Evolutionary conservation across 2,113 vertebrate species (phyloP).

Genomic region (Sceloporus undulatus): DNA sequence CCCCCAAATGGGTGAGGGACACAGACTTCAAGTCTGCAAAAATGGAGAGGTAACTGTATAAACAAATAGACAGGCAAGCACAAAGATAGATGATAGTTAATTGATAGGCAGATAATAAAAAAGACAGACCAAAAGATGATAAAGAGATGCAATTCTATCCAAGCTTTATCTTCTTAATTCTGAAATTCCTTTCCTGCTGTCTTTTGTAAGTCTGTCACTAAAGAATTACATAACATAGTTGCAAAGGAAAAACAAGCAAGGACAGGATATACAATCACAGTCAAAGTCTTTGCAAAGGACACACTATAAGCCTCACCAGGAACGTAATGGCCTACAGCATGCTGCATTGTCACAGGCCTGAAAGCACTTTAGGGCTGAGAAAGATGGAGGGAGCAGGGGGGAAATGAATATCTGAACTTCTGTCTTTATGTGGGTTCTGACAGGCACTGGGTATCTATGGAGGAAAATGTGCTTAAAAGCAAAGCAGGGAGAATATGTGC

Average conservation of each 20-base stretch:
- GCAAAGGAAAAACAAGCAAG: neutral
- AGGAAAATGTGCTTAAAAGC: constrained; percentile 1
- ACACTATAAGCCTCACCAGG: neutral
- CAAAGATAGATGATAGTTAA: neutral
- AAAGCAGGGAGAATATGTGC: neutral
- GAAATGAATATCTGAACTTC: constrained; percentile 1
- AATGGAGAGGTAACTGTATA: too few relatives aligned
- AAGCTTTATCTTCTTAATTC: neutral
- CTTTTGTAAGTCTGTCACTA: constrained; percentile 8
- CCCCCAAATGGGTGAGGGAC: too few relatives aligned
- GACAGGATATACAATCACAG: constrained; percentile 9
- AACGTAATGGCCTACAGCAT: constrained; percentile 6
- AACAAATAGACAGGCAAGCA: neutral
- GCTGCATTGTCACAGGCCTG: neutral
- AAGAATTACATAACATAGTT: neutral
- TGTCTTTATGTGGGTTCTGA: neutral
- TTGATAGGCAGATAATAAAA: neutral
- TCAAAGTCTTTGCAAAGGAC: neutral
- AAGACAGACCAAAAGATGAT: neutral
- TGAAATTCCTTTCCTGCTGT: neutral
- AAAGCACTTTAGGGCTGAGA: constrained; percentile 13
- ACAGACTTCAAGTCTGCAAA: too few relatives aligned
- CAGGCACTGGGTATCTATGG: neutral
- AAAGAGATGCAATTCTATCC: neutral
- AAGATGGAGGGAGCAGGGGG: neutral